Percentiles rank a stretch among this genome's conserved stretches.
Conservation (phyloP, 2,113 vertebrate genomes). For the Melierax canorus region DNA sequence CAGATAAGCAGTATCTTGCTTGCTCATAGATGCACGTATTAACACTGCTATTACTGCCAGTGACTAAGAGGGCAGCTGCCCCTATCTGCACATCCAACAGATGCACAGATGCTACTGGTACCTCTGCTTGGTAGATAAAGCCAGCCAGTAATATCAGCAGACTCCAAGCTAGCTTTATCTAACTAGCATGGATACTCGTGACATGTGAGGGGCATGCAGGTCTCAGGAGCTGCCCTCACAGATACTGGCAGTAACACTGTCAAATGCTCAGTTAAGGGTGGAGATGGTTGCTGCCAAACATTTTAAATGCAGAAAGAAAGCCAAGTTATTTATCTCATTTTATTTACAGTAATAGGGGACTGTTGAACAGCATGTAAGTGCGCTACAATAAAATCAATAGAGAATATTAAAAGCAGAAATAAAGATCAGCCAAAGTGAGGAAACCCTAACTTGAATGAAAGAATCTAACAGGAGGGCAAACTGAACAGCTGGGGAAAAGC, state of each 20-base stretch:
- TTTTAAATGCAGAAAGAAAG: slow-evolving; percentile 14
- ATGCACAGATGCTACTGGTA: slow-evolving; percentile 20
- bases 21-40: background rate
- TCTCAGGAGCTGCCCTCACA: background rate
- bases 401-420: slow-evolving; percentile 48
- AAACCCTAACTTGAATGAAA: background rate
- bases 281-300: background rate
- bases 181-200: background rate
- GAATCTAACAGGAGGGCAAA: background rate
- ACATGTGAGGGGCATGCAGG: background rate
- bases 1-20: slow-evolving; percentile 15
- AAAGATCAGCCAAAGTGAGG: slow-evolving; percentile 18
- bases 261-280: background rate
- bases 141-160: background rate
- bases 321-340: slow-evolving; percentile 44
- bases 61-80: background rate
- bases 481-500: background rate
- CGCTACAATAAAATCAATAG: slow-evolving; percentile 41
- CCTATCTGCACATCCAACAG: background rate
- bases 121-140: slow-evolving; percentile 32
- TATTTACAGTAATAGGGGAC: slow-evolving; percentile 43
- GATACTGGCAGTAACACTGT: background rate
- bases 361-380: slow-evolving; percentile 23
- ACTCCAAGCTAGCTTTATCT: slow-evolving; percentile 10
- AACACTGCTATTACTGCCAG: background rate